Evolutionary conservation across 2,113 vertebrate genomes (phyloP), one percentile per base, ranked within the genome.

Genomic region (Aldabrachelys gigantea): DNA sequence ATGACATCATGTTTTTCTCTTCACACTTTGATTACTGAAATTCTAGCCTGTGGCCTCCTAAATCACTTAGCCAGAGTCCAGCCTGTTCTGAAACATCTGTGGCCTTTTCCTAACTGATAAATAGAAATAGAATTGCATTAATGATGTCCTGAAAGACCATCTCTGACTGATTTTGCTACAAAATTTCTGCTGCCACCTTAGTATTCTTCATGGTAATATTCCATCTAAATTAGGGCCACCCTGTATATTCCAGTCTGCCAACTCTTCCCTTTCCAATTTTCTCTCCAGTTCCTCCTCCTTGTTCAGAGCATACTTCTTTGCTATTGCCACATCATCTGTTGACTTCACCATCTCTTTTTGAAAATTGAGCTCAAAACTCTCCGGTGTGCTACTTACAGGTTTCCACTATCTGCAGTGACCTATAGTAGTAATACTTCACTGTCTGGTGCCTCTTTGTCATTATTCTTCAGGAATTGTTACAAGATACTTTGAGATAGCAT

Each of bases 401-500:
- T 3, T 88, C 27, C 3, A 0, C 21, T 72, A 2, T 62, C 53
- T 87, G 62, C 82, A 29, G n/a, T 86, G 5, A 38, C 80, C 13
- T 89, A 88, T 38, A 82, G 27, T 41, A 84, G 21, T 89, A 80
- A 72, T 1, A 5, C 17, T 14, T 81, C 16, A 16, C n/a, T 56
- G 88, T 4, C 80, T 88, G 53, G 10, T 80, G 35, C 85, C 82
- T 44, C 14, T 54, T 62, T 95, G 12, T 89, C 14, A 11, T 41
- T 80, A 5, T 6, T 93, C 22, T 84, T 4, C 29, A 79, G 44
- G 41, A 88, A 75, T 25, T 16, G 78, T 89, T 91, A 95, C 21
- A 87, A 80, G 78, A 5, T 0, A 0, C 1, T 87, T 78, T 80
- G 65, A 87, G 62, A 47, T 80, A n/a, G n/a, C n/a, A n/a, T n/a